Evolutionary conservation across 2,888 invertebrate genomes (phyloP), one percentile per base, ranked within the genome.

Genomic region (Crocallis elinguaria): DNA sequence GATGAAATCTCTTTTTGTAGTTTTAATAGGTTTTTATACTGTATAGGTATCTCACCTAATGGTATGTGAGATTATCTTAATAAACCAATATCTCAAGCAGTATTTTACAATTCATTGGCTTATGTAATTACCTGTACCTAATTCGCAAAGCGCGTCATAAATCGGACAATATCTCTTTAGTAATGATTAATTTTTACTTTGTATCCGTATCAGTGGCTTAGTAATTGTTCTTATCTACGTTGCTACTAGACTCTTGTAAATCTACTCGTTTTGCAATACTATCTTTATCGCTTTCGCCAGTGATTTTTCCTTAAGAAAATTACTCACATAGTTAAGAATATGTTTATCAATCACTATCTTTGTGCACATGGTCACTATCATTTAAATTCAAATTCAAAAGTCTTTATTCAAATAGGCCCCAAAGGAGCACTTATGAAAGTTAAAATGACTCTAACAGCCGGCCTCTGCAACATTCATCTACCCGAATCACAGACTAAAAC

Each of bases 141-240:
- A 4, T 23, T 39, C 7, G 44, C 25, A 14, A 27, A 21, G 37
- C 8, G 39, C 33, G 38, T 51, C 35, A 44, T 17, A 45, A 39
- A 33, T 35, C 25, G 13, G 25, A n/a, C 35, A 27, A 17, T 44
- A 51, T 51, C 50, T 43, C 30, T 9, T 7, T 5, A 27, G 44
- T 23, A 35, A 21, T 51, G 11, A 35, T 44, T 29, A 13, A 35
- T 35, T 45, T 35, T 27, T 41, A 45, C 39, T 37, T 23, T 46
- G 30, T 52, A 36, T 7, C 12, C 23, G 41, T 52, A 42, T 46
- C 46, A 17, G 16, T 6, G 11, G 7, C 17, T 17, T 3, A 1
- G 1, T 35, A 14, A 45, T 45, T 45, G 7, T 17, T 35, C 1
- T 17, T 37, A 46, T 52, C 52, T 42, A 42, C 41, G 17, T 42